A percentile compares a stretch with the other conserved stretches of the same genome.
These are phyloP conservation scores for Phyllotreta striolata DNA, from an alignment of 2,888 invertebrate genomes.

Conservation along the genomic window DNA sequence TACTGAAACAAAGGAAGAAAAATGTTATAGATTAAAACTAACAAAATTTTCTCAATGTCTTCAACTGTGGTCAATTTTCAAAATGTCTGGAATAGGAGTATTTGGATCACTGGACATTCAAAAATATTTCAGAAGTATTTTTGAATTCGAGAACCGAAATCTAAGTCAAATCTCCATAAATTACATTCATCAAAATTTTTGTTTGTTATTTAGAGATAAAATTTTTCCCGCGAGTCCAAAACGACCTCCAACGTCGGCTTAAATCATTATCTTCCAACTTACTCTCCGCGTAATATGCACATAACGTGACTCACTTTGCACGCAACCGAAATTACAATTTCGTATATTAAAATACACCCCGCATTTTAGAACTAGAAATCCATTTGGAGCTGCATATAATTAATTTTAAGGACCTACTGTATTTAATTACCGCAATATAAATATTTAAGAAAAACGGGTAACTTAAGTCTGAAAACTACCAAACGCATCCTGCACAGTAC, in stretches of 20 bases:
- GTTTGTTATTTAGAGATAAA: slow-evolving; percentile 8
- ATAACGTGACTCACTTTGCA: slow-evolving; percentile 12
- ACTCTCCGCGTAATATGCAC: slow-evolving; percentile 7
- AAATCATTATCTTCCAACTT: slow-evolving; percentile 10
- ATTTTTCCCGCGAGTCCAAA: slow-evolving; percentile 2
- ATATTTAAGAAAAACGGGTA: no score
- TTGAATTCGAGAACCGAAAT: background rate
- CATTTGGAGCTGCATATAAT: no score
- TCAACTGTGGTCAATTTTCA: no score
- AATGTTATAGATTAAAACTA: no score
- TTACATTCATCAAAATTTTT: slow-evolving; percentile 2
- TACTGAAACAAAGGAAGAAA: no score
- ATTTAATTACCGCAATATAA: no score
- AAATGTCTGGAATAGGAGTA: no score
- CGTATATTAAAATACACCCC: background rate
- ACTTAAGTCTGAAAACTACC: no score
- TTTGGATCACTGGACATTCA: no score
- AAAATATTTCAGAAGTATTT: background rate
- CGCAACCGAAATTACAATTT: slow-evolving; percentile 10
- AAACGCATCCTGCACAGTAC: no score
- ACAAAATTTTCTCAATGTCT: no score
- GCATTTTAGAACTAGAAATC: background rate
- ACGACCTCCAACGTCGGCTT: slow-evolving; percentile 6
- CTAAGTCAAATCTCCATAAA: background rate
- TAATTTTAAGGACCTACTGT: no score